Evolutionary conservation across 2,113 vertebrate genomes (phyloP), one percentile per base, ranked within the genome.

Genomic region (Misgurnus anguillicaudatus): DNA sequence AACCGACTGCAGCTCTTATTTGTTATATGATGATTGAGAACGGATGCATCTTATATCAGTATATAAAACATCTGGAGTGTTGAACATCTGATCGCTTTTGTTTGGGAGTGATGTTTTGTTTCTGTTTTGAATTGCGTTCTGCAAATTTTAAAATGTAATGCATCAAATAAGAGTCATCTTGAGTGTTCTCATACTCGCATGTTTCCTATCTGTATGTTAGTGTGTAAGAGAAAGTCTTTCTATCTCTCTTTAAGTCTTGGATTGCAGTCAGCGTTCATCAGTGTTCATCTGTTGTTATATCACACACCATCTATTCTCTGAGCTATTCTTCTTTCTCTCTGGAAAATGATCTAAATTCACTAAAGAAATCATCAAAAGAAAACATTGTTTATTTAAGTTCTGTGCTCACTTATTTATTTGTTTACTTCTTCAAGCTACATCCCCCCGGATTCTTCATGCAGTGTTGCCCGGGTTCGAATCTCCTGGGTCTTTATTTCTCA

Each of bases 351-450:
- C 69, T 38, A 45, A 24, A 72, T 55, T 61, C 75, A 69, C 17
- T 11, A 51, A 61, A 31, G 77, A 80, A 80, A 74, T 57, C 58
- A 79, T 63, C 73, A 75, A 75, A 75, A 64, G 16, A 64, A 85
- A 66, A 86, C 79, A 86, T 87, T 87, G 67, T 82, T 84, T 65
- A 83, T 72, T 83, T 21, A 76, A 82, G 41, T 79, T 70, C 83
- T 79, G 6, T 66, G 75, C 72, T 82, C 77, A 64, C 79, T 84
- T 82, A 69, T 85, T 83, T 84, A 82, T 69, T 71, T 83, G 81
- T 81, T 82, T 85, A 82, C 81, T 80, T 81, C 61, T 80, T 72
- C 82, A 41, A 80, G 57, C 83, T 80, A 74, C 70, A 85, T 31
- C 79, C 84, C 77, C 60, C 9, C 14, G 62, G 78, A 77, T 31